Percentiles rank a stretch among this genome's conserved stretches.
phyloP scores from a whole-genome alignment of 2,113 vertebrate species.

The Chaenogobius annularis region DNA sequence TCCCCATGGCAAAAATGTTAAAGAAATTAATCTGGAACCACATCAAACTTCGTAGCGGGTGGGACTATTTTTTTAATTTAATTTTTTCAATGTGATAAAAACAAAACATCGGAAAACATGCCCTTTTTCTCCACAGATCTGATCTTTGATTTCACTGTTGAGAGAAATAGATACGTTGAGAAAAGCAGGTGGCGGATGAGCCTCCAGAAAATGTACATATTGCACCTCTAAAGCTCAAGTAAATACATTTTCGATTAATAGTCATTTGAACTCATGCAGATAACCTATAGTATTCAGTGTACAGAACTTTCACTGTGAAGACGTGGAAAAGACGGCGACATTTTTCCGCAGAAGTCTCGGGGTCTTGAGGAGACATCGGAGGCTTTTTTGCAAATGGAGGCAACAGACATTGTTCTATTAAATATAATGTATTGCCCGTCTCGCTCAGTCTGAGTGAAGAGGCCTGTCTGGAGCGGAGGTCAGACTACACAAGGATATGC shows the following conservation, averaged over 20 bases:
- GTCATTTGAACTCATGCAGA: not conserved
- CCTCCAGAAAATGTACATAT: not conserved
- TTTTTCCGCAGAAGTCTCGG: not conserved
- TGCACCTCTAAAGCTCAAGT: not conserved
- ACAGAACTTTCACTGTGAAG: not conserved
- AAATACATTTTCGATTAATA: not conserved
- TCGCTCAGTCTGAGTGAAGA: not conserved
- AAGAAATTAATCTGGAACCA: no score
- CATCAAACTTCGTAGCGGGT: no score
- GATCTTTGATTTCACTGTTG: no score
- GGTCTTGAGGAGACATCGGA: not conserved
- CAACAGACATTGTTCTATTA: not conserved
- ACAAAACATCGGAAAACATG: no score
- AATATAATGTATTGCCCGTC: not conserved
- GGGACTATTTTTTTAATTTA: no score
- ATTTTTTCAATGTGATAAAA: no score
- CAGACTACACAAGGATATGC: not conserved
- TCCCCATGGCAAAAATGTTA: no score
- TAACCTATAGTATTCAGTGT: not conserved
- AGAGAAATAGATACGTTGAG: no score
- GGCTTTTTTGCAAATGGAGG: not conserved
- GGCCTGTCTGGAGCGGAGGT: not conserved
- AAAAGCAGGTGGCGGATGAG: no score
- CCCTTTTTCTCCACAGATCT: no score
- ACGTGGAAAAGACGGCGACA: not conserved